A percentile compares a stretch with the other conserved stretches of the same genome.
Conservation (phyloP, 2,797 vertebrate genomes). For the Clamator glandarius region DNA sequence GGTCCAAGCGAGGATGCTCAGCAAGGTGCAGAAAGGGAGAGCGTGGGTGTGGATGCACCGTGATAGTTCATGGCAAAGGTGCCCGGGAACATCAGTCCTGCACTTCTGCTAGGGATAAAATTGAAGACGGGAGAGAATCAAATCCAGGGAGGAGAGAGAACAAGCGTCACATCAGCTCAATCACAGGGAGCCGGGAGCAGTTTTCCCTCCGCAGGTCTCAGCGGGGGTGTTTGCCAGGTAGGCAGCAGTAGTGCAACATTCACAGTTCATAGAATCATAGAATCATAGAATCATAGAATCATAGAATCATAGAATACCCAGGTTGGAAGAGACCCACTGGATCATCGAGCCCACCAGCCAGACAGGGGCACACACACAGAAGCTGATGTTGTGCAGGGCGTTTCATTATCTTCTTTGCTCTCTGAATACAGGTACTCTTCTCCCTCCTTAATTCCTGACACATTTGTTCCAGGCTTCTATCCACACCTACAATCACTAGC, state of each 20-base stretch:
- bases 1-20: rapidly evolving
- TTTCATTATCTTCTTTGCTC: background rate
- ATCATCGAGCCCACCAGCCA: background rate
- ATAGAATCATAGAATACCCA: too few species aligned
- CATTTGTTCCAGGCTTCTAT: slow-evolving; percentile 1
- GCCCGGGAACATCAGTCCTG: background rate
- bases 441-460: background rate
- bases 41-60: background rate
- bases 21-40: background rate
- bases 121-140: background rate
- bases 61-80: background rate
- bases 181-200: too few species aligned
- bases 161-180: background rate
- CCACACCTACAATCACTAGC: background rate
- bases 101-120: background rate
- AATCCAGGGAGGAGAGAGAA: background rate
- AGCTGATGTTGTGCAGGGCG: rapidly evolving
- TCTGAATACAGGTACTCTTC: background rate
- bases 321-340: too few species aligned
- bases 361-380: background rate
- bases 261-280: too few species aligned
- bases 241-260: background rate
- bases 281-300: too few species aligned
- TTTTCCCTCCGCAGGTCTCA: background rate
- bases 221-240: background rate